phyloP scores from a whole-genome alignment of 2,888 invertebrate genomes.

The Campopleginae sp. region DNA sequence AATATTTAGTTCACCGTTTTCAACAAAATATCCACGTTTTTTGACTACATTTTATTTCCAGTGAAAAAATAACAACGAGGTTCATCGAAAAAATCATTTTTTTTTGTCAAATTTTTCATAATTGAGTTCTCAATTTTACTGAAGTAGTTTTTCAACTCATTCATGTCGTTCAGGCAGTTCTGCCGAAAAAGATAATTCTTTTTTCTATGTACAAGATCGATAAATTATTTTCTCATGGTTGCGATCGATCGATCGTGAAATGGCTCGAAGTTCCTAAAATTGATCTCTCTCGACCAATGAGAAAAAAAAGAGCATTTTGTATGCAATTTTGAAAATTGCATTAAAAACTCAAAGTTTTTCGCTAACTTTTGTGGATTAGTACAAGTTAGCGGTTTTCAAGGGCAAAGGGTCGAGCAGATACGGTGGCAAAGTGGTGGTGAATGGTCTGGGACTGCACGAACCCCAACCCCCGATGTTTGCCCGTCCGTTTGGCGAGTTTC shows the following conservation, averaged over 20 bases:
- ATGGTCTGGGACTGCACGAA: conserved; percentile 88
- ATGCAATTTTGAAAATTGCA: not conserved
- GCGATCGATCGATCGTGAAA: conserved; percentile 20
- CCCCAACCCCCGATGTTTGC: conserved; percentile 86
- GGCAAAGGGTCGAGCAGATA: conserved; percentile 83
- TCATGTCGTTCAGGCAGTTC: not conserved
- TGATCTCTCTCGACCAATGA: not conserved
- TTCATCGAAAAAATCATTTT: not conserved
- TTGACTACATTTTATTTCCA: no score
- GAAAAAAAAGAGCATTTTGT: not conserved
- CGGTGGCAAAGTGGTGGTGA: conserved; percentile 87
- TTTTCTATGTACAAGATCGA: conserved; percentile 22
- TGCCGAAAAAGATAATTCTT: not conserved
- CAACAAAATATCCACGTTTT: no score
- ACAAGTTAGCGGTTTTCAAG: conserved; percentile 82
- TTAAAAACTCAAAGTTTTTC: conserved; percentile 59
- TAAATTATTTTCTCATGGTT: not conserved
- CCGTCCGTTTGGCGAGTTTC: conserved; percentile 79
- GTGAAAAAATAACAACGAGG: not conserved
- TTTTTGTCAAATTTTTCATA: not conserved
- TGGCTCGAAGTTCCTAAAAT: not conserved
- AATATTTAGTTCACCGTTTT: no score
- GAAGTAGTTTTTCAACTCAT: not conserved
- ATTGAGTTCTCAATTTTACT: conserved; percentile 1
- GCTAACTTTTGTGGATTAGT: conserved; percentile 73